Percentiles rank a stretch among this genome's conserved stretches.
Conservation (phyloP, 2,888 invertebrate species). For the Patella ulyssiponensis region DNA sequence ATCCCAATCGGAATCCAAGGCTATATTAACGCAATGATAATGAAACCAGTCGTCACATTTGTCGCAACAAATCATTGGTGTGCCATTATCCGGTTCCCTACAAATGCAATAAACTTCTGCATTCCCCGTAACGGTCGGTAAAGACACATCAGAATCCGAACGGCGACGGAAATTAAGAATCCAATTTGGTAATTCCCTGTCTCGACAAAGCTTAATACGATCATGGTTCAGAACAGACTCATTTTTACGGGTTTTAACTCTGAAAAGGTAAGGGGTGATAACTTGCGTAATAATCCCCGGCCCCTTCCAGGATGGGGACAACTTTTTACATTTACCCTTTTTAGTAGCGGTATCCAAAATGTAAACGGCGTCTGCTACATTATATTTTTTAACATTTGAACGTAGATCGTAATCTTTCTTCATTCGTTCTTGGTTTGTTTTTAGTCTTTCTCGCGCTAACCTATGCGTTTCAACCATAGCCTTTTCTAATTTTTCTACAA, state of each 20-base stretch:
- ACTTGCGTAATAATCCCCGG: constrained; percentile 29
- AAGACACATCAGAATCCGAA: too few species aligned
- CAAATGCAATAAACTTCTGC: too few species aligned
- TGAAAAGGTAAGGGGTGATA: constrained; percentile 24
- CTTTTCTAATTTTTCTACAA: background rate
- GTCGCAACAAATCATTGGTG: too few species aligned
- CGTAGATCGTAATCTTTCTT: constrained; percentile 10
- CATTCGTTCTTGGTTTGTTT: background rate
- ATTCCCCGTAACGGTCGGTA: too few species aligned
- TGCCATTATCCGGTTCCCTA: too few species aligned
- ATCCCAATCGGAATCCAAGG: too few species aligned
- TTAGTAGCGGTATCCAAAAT: constrained; percentile 10
- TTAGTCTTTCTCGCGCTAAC: constrained; percentile 2
- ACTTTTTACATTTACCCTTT: constrained; percentile 25
- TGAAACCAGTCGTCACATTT: too few species aligned
- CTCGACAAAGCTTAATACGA: constrained; percentile 24
- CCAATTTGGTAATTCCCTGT: constrained; percentile 25
- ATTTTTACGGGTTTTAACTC: constrained; percentile 13
- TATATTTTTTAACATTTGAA: background rate
- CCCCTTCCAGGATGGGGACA: constrained; percentile 31
- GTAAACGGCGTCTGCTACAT: background rate
- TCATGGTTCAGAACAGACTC: constrained; percentile 30
- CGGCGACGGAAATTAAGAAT: background rate
- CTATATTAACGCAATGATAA: too few species aligned
- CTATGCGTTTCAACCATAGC: background rate